These are phyloP conservation scores for Paralichthys olivaceus DNA, from an alignment of 2,113 vertebrate genomes.

Conservation along the genomic window DNA sequence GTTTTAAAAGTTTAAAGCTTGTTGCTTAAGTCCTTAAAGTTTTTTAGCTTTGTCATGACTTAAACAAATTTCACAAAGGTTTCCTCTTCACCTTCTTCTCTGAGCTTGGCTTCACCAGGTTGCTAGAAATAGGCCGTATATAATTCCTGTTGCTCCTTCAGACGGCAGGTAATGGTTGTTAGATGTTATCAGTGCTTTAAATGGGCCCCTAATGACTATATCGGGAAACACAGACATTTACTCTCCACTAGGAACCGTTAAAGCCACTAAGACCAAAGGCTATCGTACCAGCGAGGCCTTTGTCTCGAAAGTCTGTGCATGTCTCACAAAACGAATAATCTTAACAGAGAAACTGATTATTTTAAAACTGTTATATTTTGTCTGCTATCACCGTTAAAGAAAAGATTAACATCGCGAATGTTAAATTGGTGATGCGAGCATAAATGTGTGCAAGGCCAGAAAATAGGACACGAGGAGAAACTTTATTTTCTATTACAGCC, in stretches of 20 bases:
- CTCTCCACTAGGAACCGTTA: slow-evolving; percentile 41
- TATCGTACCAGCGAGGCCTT: slow-evolving; percentile 25
- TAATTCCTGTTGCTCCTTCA: slow-evolving; percentile 44
- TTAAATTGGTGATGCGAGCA: not conserved
- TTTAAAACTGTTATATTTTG: slow-evolving; percentile 3
- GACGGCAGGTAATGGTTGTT: slow-evolving; percentile 55
- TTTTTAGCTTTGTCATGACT: slow-evolving; percentile 10
- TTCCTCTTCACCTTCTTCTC: slow-evolving; percentile 1
- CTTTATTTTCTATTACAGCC: not conserved
- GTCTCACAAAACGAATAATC: slow-evolving; percentile 35
- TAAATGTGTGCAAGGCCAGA: not conserved
- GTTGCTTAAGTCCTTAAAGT: not conserved
- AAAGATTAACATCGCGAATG: not conserved
- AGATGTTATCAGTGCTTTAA: slow-evolving; percentile 72
- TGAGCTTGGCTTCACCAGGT: slow-evolving; percentile 13
- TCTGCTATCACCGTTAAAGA: not conserved
- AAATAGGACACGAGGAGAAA: not conserved
- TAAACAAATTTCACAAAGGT: not conserved
- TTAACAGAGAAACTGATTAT: slow-evolving; percentile 9
- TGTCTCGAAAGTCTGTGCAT: slow-evolving; percentile 26
- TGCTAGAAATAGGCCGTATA: slow-evolving; percentile 27
- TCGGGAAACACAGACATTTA: slow-evolving; percentile 57
- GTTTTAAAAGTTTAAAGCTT: not conserved
- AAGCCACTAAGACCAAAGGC: slow-evolving; percentile 47
- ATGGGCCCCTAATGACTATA: slow-evolving; percentile 65